A percentile compares a stretch with the other conserved stretches of the same genome.
Conservation (phyloP, 2,113 vertebrate species). For the Grus americana region DNA sequence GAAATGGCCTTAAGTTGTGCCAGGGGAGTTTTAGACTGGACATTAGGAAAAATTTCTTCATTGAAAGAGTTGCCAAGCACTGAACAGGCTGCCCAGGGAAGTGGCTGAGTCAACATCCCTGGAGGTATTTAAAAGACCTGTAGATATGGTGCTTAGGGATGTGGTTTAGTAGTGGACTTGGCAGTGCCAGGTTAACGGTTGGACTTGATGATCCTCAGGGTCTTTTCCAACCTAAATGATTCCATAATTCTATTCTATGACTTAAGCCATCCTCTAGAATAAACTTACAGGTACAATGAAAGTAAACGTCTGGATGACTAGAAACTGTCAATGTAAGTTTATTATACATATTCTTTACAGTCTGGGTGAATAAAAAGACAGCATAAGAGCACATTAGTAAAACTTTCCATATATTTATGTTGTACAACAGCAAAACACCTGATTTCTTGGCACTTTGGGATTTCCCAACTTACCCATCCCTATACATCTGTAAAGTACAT, state of each 20-base stretch:
- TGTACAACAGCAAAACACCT: background rate
- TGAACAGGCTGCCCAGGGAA: background rate
- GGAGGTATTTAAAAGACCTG: fast-evolving
- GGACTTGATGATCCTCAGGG: background rate
- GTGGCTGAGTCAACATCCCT: background rate
- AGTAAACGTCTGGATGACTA: background rate
- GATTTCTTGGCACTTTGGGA: background rate
- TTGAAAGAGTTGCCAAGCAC: background rate
- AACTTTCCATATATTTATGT: background rate
- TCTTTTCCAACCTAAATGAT: background rate
- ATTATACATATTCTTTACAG: background rate
- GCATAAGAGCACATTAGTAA: background rate
- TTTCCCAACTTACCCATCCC: background rate
- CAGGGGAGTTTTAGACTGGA: background rate
- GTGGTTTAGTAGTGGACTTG: background rate
- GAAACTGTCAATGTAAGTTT: background rate
- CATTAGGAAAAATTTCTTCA: background rate
- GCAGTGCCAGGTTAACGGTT: background rate
- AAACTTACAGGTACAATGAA: background rate
- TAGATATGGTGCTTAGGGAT: background rate
- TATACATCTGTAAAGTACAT: background rate
- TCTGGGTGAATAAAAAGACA: background rate
- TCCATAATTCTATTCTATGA: background rate
- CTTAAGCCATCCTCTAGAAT: background rate
- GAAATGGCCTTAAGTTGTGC: fast-evolving